Evolutionary conservation across 1,140 invertebrate species (phyloP), one percentile per base, ranked within the genome.

Genomic region (Protaetia brevitarsis): DNA sequence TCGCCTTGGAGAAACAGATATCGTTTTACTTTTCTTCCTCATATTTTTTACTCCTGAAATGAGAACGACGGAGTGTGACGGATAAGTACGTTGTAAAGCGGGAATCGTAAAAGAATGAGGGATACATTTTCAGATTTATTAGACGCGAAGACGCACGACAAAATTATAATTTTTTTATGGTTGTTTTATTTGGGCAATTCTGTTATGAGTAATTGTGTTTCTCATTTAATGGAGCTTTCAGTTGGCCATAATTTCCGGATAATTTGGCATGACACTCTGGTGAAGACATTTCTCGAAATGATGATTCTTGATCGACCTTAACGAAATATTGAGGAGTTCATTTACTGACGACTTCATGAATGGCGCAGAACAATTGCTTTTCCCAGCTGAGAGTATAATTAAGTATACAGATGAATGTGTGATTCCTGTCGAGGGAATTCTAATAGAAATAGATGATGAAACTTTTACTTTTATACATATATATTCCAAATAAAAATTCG

Each of bases 201-300:
- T 45, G 41, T 13, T 45, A 45, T 45, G 41, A 45, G 41, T 45
- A 45, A 45, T 45, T 45, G 41, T 45, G 41, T 45, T 45, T 45
- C 16, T 45, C 23, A 21, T 45, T 45, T 45, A 45, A 45, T 45
- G 41, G 41, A 19, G 16, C 41, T 13, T 45, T 19, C 10, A 6
- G 23, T 4, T 45, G 19, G 16, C 41, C 41, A 45, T 45, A 45
- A 45, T 45, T 45, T 45, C 41, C 23, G 41, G 13, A 45, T 21
- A 45, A 45, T 45, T 45, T 45, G 0, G 16, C 16, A 6, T 21
- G n/a, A 45, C 41, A 19, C 16, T 21, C 1, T 19, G 5, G 41
- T 13, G 16, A 19, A 45, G 13, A 5, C 23, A 45, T 45, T 2
- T 19, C 23, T 19, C 41, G 41, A 19, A 10, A 45, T 21, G 41